These are phyloP conservation scores for Dendronephthya gigantea DNA, from an alignment of 64 coral and sea anemone genomes.

Conservation along the genomic window DNA sequence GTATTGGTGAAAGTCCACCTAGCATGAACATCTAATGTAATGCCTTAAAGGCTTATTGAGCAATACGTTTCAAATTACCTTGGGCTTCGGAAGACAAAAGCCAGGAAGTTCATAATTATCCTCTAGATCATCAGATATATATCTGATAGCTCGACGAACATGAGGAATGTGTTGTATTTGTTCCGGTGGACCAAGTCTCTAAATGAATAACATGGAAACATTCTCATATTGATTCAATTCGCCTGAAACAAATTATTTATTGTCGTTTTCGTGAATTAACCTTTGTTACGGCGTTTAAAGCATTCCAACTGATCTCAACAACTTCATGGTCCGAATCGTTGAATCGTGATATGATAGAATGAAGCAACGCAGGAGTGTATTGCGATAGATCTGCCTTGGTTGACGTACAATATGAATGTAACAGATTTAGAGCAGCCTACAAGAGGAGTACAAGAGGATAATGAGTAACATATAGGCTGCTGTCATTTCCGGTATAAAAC, in stretches of 20 bases:
- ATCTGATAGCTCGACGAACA: constrained; percentile 66
- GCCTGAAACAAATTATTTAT: not conserved
- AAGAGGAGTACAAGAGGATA: not conserved
- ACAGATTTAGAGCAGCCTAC: not conserved
- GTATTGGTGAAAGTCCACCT: too few relatives aligned
- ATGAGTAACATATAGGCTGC: not conserved
- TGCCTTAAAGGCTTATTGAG: too few relatives aligned
- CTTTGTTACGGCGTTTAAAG: constrained; percentile 63
- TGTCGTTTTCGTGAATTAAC: constrained; percentile 3
- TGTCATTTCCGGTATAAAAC: not conserved
- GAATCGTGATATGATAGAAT: constrained; percentile 21
- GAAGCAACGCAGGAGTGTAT: constrained; percentile 51
- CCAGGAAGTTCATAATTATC: constrained; percentile 56
- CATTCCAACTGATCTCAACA: constrained; percentile 59
- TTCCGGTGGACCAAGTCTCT: constrained; percentile 67
- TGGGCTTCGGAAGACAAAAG: constrained; percentile 92
- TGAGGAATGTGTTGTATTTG: constrained; percentile 70
- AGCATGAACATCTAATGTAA: too few relatives aligned
- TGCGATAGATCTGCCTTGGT: constrained; percentile 43
- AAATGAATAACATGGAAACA: not conserved
- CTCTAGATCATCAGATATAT: constrained; percentile 53
- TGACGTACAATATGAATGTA: not conserved
- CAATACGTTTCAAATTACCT: constrained; percentile 42
- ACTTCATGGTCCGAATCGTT: constrained; percentile 66
- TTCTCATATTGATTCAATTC: not conserved